Conservation (phyloP, 2,797 vertebrate species). For the Phataginus tricuspis region DNA sequence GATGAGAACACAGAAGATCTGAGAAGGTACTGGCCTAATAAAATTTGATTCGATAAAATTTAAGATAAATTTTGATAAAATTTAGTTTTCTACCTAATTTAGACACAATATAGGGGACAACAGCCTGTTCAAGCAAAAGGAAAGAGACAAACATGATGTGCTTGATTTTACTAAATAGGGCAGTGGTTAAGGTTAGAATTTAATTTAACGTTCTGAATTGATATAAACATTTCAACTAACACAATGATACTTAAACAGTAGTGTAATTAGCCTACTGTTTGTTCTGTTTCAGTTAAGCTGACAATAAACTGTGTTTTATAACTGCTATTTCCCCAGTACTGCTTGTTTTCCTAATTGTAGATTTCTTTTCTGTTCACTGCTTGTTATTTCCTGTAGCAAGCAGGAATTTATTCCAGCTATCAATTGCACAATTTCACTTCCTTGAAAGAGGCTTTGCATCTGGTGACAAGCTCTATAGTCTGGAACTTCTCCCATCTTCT, state of each 20-base stretch:
- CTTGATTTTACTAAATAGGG: neutral
- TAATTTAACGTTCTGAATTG: neutral
- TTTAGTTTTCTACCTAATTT: neutral
- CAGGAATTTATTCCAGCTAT: neutral
- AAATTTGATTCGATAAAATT: too few relatives aligned
- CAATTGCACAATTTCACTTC: slow-evolving; percentile 11
- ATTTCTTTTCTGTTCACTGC: neutral
- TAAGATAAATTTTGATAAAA: neutral
- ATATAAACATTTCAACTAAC: neutral
- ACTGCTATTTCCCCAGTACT: neutral
- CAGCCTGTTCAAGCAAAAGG: neutral
- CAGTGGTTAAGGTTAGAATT: neutral
- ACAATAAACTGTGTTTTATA: neutral
- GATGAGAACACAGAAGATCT: neutral
- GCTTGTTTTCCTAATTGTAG: neutral
- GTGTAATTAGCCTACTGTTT: neutral
- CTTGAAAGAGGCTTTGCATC: slow-evolving; percentile 32
- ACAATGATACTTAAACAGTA: neutral
- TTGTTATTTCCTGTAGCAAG: neutral
- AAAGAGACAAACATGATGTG: neutral
- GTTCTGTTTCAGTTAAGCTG: neutral
- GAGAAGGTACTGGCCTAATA: neutral
- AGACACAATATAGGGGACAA: neutral
- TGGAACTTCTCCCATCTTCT: neutral
- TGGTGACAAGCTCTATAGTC: neutral